A percentile compares a stretch with the other conserved stretches of the same genome.
phyloP scores from a whole-genome alignment of 2,113 vertebrate genomes.

The Myotis davidii region DNA sequence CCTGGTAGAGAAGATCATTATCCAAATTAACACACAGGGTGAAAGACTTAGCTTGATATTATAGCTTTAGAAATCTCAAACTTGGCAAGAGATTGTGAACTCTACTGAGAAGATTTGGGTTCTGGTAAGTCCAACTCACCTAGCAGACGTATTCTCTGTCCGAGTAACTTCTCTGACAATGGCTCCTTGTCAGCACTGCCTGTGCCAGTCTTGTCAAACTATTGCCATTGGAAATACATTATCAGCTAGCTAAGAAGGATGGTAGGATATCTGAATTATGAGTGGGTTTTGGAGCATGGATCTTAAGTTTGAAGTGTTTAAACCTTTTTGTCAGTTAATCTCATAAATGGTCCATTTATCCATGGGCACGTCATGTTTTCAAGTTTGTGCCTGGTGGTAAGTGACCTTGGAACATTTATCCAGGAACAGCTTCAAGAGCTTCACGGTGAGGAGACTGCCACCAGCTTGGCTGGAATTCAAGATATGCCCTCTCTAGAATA shows the following conservation, averaged over 20 bases:
- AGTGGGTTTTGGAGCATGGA: background rate
- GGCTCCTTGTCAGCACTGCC: background rate
- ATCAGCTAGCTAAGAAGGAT: background rate
- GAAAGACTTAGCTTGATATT: background rate
- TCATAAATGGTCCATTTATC: background rate
- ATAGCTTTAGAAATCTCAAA: background rate
- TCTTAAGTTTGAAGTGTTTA: background rate
- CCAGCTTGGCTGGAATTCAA: background rate
- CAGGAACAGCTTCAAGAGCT: background rate
- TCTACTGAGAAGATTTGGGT: background rate
- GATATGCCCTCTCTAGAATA: background rate
- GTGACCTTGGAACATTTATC: background rate
- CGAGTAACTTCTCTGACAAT: background rate
- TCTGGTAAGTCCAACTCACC: background rate
- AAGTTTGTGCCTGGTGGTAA: background rate
- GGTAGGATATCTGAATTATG: background rate
- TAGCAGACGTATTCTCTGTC: background rate
- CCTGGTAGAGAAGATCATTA: background rate
- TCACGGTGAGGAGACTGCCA: background rate
- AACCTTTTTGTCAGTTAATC: background rate
- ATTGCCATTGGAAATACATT: background rate
- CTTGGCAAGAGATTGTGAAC: background rate
- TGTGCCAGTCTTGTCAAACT: background rate
- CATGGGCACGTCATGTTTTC: background rate
- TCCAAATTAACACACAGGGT: background rate